These are phyloP conservation scores for Lepidurus packardi DNA, from an alignment of 1,140 invertebrate species.

Conservation along the genomic window DNA sequence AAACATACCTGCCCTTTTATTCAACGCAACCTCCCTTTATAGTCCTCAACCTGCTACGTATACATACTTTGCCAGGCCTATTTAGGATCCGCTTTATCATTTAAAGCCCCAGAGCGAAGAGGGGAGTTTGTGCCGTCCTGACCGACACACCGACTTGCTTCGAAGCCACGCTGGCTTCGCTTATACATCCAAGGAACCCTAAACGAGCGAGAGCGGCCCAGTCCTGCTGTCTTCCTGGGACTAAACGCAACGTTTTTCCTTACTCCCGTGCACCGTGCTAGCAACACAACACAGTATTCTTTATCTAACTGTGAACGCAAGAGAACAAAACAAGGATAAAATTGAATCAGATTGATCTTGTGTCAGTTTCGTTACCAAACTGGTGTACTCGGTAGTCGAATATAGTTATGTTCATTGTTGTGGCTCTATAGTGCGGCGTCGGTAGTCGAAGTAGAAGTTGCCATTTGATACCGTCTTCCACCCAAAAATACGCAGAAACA, in stretches of 20 bases:
- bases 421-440: no score
- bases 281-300: no score
- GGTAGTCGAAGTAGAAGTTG: no score
- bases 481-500: no score
- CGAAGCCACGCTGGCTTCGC: not conserved
- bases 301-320: no score
- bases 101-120: not conserved
- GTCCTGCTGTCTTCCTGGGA: not conserved
- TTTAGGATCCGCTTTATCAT: not conserved
- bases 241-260: not conserved
- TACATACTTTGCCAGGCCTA: slow-evolving; percentile 16
- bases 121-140: not conserved
- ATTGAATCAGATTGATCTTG: no score
- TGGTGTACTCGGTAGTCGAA: no score
- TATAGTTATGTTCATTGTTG: no score
- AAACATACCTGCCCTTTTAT: not conserved
- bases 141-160: not conserved
- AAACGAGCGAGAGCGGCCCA: not conserved
- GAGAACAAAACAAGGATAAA: no score
- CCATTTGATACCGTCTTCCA: no score
- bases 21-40: not conserved
- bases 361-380: no score
- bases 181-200: not conserved
- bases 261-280: not conserved
- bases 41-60: not conserved